Evolutionary conservation across 2,888 invertebrate genomes (phyloP).

Genomic region (Agrilus mali): DNA sequence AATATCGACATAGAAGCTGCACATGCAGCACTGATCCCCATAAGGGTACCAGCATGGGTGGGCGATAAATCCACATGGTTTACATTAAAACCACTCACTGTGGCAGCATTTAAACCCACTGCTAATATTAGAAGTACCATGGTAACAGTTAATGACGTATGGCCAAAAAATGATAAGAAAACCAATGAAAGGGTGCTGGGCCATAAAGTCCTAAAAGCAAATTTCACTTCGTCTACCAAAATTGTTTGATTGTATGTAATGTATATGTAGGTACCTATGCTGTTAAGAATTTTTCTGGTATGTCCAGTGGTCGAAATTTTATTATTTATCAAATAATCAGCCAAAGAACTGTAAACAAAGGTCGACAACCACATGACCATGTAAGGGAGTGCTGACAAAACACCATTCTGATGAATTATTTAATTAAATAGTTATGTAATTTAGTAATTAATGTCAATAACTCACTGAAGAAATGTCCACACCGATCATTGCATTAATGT

Average conservation of each 20-base stretch:
- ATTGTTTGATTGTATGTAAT: too few species aligned
- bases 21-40: conserved; percentile 76
- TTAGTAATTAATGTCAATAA: not conserved
- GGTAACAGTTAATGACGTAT: conserved; percentile 39
- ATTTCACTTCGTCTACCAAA: too few species aligned
- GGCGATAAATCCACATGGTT: conserved; percentile 79
- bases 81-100: conserved; percentile 64
- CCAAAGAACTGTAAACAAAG: conserved; percentile 53
- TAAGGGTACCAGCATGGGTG: conserved; percentile 69
- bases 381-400: conserved; percentile 60
- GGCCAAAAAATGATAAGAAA: conserved; percentile 42
- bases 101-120: conserved; percentile 62
- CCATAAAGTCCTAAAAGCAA: conserved; percentile 47
- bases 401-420: conserved; percentile 43
- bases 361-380: conserved; percentile 58
- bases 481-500: conserved; percentile 58
- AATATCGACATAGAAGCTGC: conserved; percentile 68
- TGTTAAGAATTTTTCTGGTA: conserved; percentile 54
- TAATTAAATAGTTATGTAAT: not conserved
- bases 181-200: conserved; percentile 52
- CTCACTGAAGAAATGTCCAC: conserved; percentile 58
- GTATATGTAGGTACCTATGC: conserved; percentile 39
- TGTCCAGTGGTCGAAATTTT: conserved; percentile 38
- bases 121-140: conserved; percentile 53
- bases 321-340: conserved; percentile 46